Base-by-base conservation (phyloP, 2,113 vertebrate genomes). In the Rhabdornis inornatus region DNA sequence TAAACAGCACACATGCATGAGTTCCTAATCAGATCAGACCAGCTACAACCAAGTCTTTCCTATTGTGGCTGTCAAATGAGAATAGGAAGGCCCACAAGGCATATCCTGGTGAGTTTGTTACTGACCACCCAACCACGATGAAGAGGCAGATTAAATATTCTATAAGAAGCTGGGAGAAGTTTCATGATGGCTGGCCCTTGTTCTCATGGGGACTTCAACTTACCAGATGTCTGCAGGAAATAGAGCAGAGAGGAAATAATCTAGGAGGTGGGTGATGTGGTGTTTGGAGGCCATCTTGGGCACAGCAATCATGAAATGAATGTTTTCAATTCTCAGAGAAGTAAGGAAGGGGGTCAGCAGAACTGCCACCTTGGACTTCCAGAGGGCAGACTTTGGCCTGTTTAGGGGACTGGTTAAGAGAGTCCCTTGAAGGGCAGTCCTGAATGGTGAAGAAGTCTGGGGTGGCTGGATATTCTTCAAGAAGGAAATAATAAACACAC, bases 1-100 rank as follows among this genome's bases (percentile, higher is more conserved):
- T 91, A 95, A 92, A 83, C 91, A 95, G 81, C 91, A 94, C 70
- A 86, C 23, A 5, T 89, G 78, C 79, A 59, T 91, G 92, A 77
- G 71, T 83, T 95, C 82, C 83, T 47, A 96, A 96, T 90, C 89
- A 94, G 56, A 94, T 87, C 81, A 82, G 47, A 82, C 80, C 79
- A 63, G 84, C 91, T 92, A 66, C 57, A 59, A 79, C 59, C 49
- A 91, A 91, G 86, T 94, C 66, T 42, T 81, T 85, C 31, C 30
- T 49, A 70, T 52, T 69, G 76, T 82, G 78, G 85, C 82, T 7
- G 4, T 81, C 79, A 65, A 68, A 91, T 81, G 75, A 94, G 79
- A 80, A 94, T 64, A 76, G 66, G 40, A 88, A 92, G 66, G 66
- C 25, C 66, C n/a, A 45, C 42, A 61, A 40, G 37, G 37, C 60